Evolutionary conservation across 2,797 vertebrate species (phyloP).

Genomic region (Mionectes olivaceus): DNA sequence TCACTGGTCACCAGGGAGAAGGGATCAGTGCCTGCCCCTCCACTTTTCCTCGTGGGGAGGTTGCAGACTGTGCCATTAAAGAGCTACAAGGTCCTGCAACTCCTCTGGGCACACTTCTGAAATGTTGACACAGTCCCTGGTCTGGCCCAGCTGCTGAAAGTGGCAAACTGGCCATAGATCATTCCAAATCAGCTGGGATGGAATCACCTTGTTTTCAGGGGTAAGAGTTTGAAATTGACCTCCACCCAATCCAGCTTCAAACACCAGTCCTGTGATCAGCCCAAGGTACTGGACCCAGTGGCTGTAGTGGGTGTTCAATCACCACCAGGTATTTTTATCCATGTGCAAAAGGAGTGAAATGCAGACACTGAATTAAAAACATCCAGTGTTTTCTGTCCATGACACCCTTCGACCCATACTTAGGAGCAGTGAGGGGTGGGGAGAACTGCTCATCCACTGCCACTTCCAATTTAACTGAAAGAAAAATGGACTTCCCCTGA

Average conservation of each 20-base stretch:
- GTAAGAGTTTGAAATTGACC: not conserved
- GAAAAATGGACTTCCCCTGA: not conserved
- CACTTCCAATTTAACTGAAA: not conserved
- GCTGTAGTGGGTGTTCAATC: not conserved
- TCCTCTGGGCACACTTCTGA: not conserved
- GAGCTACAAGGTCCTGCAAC: not conserved
- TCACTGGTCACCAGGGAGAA: not conserved
- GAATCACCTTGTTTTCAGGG: not conserved
- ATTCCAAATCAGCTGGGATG: not conserved
- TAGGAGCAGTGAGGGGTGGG: not conserved
- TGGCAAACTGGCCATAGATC: not conserved
- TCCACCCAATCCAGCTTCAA: not conserved
- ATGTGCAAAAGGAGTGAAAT: rapidly evolving
- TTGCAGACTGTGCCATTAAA: not conserved
- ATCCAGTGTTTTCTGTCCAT: not conserved
- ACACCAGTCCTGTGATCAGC: not conserved
- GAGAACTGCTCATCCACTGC: not conserved
- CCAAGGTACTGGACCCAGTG: not conserved
- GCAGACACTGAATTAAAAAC: not conserved
- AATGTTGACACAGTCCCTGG: rapidly evolving
- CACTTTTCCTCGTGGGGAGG: not conserved
- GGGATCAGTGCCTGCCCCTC: not conserved
- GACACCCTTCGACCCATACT: not conserved
- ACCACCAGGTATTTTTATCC: not conserved
- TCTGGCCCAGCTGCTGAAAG: not conserved